Evolutionary conservation across 2,888 invertebrate genomes (phyloP), one percentile per base, ranked within the genome.

Genomic region (Neoitamus cyanurus): DNA sequence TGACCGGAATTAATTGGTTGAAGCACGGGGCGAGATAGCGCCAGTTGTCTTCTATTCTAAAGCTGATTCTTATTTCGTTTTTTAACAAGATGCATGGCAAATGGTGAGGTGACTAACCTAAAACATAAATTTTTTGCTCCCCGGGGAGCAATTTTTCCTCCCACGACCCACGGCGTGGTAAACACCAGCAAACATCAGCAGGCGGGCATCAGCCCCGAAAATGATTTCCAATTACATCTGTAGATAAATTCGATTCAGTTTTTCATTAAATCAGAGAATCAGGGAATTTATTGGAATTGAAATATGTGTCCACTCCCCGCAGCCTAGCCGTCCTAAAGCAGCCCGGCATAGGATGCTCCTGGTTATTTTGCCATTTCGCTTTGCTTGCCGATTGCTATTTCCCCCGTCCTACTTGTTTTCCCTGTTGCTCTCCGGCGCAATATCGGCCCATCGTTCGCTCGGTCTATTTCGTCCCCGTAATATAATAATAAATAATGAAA

Each of bases 181-280:
- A 48, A 69, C 25, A n/a, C 20, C 30, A 37, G 36, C 82, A 83
- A 70, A 85, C 78, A 46, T 58, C 77, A 77, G 37, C 78, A 20
- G 34, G 82, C 36, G 73, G 46, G 3, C 85, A 82, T 73, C 28
- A 48, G 82, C 20, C 48, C 82, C 78, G 80, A 83, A 84, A 84
- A 84, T 85, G 83, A 70, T 84, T 86, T 86, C 80, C 86, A 86
- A 86, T 86, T 86, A 86, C 84, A 73, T 84, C 70, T 86, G 84
- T 72, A 83, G 84, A 84, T 86, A 86, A 86, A 86, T 86, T 86
- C 83, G 83, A 83, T 84, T 86, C 80, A 78, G 83, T 69, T 85
- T 84, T 80, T 83, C 85, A 84, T 85, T 84, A 83, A 83, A 85
- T 86, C 73, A 80, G 75, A 84, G 70, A 83, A 77, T 69, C 46